phyloP scores from a whole-genome alignment of 2,113 vertebrate genomes.

The Heptranchias perlo region DNA sequence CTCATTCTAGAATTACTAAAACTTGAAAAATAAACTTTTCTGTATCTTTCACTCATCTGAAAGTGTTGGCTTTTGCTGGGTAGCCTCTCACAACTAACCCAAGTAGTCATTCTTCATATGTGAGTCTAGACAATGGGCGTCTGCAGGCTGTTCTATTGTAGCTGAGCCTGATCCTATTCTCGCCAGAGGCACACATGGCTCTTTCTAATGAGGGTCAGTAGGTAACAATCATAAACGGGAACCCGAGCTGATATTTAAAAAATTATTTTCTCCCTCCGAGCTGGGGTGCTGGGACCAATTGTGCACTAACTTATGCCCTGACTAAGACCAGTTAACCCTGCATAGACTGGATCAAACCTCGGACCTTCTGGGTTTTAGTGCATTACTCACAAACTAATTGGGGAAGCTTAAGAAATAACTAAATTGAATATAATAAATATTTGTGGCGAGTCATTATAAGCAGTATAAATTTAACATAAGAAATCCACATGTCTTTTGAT shows the following conservation, averaged over 20 bases:
- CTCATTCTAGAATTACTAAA: not conserved
- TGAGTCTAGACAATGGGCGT: not conserved
- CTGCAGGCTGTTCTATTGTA: not conserved
- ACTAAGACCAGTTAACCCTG: not conserved
- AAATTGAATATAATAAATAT: not conserved
- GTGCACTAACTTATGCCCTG: not conserved
- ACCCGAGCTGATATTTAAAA: not conserved
- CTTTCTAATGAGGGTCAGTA: not conserved
- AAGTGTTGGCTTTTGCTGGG: not conserved
- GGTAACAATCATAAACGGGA: not conserved
- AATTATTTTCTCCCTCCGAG: not conserved
- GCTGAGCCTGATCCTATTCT: not conserved
- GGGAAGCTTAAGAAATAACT: too few species aligned
- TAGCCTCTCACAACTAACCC: not conserved
- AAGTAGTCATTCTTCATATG: not conserved
- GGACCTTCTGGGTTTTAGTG: not conserved
- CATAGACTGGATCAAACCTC: not conserved
- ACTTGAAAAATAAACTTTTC: not conserved
- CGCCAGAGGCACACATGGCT: not conserved
- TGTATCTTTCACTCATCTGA: not conserved
- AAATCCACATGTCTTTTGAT: not conserved
- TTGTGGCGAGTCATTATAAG: not conserved
- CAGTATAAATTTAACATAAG: not conserved
- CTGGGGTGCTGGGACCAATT: not conserved
- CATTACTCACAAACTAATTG: not conserved